phyloP scores from a whole-genome alignment of 2,888 invertebrate species.

The Diaperis boleti region DNA sequence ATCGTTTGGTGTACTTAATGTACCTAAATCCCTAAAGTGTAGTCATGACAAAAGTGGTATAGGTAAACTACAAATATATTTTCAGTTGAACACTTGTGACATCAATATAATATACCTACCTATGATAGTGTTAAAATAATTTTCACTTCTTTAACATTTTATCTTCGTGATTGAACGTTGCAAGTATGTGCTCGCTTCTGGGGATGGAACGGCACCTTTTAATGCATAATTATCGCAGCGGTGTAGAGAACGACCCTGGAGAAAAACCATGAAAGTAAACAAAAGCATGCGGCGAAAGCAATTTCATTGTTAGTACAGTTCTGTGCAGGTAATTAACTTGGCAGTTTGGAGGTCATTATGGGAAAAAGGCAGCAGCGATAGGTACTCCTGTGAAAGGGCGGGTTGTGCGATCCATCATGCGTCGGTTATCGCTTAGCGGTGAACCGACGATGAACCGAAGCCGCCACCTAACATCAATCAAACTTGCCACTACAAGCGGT shows the following conservation, averaged over 20 bases:
- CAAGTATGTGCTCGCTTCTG: too few relatives aligned
- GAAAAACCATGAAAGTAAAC: neutral
- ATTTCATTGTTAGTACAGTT: slow-evolving; percentile 8
- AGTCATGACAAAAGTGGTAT: too few relatives aligned
- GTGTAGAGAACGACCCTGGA: neutral
- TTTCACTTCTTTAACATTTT: too few relatives aligned
- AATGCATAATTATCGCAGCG: too few relatives aligned
- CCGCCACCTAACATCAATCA: slow-evolving; percentile 56
- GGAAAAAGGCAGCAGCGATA: slow-evolving; percentile 19
- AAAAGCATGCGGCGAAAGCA: slow-evolving; percentile 1
- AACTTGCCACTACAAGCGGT: slow-evolving; percentile 49
- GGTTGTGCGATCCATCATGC: slow-evolving; percentile 49
- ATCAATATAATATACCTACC: too few relatives aligned
- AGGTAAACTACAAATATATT: too few relatives aligned
- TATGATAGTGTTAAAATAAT: too few relatives aligned
- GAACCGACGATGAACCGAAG: slow-evolving; percentile 54
- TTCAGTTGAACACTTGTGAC: too few relatives aligned
- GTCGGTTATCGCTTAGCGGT: slow-evolving; percentile 50
- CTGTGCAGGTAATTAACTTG: slow-evolving; percentile 27
- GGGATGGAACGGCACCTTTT: too few relatives aligned
- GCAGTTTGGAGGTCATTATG: slow-evolving; percentile 29
- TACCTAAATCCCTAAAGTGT: too few relatives aligned
- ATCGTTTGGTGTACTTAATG: too few relatives aligned
- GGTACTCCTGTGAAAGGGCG: slow-evolving; percentile 34
- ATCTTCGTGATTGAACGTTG: too few relatives aligned